Evolutionary conservation across 2,113 vertebrate genomes (phyloP), one percentile per base, ranked within the genome.

Genomic region (Phasianus colchicus): DNA sequence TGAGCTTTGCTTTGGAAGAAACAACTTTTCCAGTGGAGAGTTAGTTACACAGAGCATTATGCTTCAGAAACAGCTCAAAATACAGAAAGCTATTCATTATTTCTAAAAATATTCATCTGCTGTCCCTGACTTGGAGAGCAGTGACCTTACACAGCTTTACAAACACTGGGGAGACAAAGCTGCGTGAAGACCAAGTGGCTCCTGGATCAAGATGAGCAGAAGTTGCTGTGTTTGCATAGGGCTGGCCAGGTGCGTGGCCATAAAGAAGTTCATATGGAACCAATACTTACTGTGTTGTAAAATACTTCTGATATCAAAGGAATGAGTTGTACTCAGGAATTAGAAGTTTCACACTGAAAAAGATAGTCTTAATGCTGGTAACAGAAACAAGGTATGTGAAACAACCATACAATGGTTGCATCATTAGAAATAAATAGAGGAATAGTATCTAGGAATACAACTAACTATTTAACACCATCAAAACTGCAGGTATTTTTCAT

Each of bases 1-100:
- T 19, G 18, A 88, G 63, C n/a, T 88, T 63, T 89, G 57, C 69
- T 90, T 89, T 89, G 90, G 66, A 77, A 96, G 93, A 93, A 92
- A 83, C 45, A 40, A 71, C 45, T 80, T 90, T 71, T 78, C 36
- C 73, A 76, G 83, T 1, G 64, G 57, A 48, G 88, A 86, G 83
- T 67, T 65, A 55, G 47, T 83, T 93, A 85, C 8, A 87, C 42
- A 63, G 70, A 86, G 43, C 34, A 78, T 64, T 67, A 47, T 34
- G 27, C 55, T 88, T 86, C 71, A 76, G 47, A 77, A 82, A 83
- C 4, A 67, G 54, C 43, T 86, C 29, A 77, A 83, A 78, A 34
- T 19, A 67, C n/a, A 69, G 83, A 79, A 90, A 77, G 83, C 8
- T 32, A 42, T 32, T 57, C n/a, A 9, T 45, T 70, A 67, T 14